Conservation (phyloP, 2,797 vertebrate genomes). For the Kryptopterus vitreolus region DNA sequence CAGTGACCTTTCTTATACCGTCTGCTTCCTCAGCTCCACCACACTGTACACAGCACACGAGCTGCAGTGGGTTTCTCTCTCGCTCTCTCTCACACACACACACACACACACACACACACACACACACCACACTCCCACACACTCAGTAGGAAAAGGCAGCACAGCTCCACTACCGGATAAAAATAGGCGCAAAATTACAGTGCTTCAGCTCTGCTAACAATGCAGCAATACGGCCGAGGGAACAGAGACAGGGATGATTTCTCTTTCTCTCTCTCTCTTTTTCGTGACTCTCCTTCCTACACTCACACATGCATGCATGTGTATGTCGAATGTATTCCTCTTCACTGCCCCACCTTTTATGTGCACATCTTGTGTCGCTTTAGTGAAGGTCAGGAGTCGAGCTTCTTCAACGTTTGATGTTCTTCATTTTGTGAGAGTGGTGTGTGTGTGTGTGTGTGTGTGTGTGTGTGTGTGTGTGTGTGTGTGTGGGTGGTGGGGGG, state of each 20-base stretch:
- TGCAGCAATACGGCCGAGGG: constrained; percentile 39
- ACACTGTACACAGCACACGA: constrained; percentile 24
- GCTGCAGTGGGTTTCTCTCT: background rate
- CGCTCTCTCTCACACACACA: background rate
- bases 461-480: constrained; percentile 5
- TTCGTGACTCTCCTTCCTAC: background rate
- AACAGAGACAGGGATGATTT: background rate
- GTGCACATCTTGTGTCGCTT: constrained; percentile 44
- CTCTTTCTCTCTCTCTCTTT: background rate
- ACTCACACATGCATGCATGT: background rate
- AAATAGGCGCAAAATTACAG: constrained; percentile 66
- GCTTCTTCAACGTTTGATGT: constrained; percentile 41
- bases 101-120: constrained; percentile 16
- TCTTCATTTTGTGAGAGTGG: no score
- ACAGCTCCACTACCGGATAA: constrained; percentile 51
- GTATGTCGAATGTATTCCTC: constrained; percentile 23
- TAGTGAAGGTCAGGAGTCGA: constrained; percentile 46
- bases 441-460: no score
- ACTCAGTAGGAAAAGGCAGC: constrained; percentile 33
- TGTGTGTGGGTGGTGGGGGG: background rate
- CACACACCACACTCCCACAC: constrained; percentile 22
- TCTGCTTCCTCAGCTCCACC: constrained; percentile 18
- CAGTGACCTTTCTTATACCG: constrained; percentile 35
- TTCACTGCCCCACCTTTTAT: constrained; percentile 51
- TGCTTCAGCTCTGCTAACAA: constrained; percentile 56